Conservation (phyloP, 2,888 invertebrate genomes). For the Zootermopsis nevadensis region DNA sequence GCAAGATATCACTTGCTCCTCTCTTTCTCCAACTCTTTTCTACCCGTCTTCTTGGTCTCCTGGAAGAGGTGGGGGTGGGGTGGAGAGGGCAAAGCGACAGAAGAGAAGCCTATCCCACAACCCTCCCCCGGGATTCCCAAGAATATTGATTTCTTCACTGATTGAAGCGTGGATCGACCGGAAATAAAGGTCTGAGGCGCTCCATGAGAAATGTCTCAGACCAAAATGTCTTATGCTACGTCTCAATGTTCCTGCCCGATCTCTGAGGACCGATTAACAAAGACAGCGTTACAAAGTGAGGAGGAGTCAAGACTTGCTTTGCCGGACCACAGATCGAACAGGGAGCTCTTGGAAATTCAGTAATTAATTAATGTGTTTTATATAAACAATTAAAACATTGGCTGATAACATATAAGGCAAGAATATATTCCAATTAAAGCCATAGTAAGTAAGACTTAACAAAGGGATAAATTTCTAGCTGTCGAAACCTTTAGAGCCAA, state of each 20-base stretch:
- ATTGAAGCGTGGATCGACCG: conserved; percentile 52
- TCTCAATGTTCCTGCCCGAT: conserved; percentile 18
- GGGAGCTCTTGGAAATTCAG: too few species aligned
- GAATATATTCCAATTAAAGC: too few species aligned
- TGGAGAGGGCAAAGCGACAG: conserved; percentile 9
- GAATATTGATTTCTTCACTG: conserved; percentile 51
- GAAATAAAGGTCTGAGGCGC: conserved; percentile 50
- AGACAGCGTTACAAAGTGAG: too few species aligned
- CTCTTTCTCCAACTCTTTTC: conserved; percentile 5
- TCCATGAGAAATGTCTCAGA: conserved; percentile 26
- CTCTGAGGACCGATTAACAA: neutral
- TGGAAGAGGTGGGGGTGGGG: neutral
- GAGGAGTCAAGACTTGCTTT: too few species aligned
- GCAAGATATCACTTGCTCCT: neutral
- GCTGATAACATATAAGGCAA: too few species aligned
- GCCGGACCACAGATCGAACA: too few species aligned
- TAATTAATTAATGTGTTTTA: too few species aligned
- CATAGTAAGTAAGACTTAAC: too few species aligned
- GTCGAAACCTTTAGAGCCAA: too few species aligned
- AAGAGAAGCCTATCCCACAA: conserved; percentile 38
- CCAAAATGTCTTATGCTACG: conserved; percentile 22
- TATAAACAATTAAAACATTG: too few species aligned
- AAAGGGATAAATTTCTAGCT: too few species aligned
- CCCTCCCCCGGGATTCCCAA: conserved; percentile 27
- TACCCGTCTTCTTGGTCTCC: conserved; percentile 16